Evolutionary conservation across 2,113 vertebrate species (phyloP).

Genomic region (Chascanopsetta lugubris): DNA sequence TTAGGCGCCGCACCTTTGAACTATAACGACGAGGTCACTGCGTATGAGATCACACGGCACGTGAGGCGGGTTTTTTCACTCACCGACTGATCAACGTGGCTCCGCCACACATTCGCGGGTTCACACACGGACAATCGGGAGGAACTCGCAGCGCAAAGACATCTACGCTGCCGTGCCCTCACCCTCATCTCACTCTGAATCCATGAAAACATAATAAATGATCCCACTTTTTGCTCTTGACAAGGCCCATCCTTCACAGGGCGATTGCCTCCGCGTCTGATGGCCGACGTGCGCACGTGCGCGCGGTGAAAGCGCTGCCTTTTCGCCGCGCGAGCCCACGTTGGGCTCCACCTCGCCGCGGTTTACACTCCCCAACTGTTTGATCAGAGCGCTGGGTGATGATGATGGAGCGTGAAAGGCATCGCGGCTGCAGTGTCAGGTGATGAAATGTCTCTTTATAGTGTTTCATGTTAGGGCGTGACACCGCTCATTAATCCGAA

Average conservation of each 20-base stretch:
- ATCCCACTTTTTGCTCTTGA: background rate
- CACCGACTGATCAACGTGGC: too few species aligned
- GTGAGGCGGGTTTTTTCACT: too few species aligned
- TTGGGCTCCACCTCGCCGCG: constrained; percentile 7
- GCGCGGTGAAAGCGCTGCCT: constrained; percentile 4
- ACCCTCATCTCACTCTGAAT: constrained; percentile 10
- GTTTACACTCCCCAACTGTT: constrained; percentile 26
- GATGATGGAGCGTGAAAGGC: constrained; percentile 60
- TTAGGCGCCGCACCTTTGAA: too few species aligned
- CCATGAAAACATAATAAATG: constrained; percentile 13
- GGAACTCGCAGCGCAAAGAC: too few species aligned
- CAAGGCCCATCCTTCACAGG: constrained; percentile 12
- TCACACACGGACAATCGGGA: too few species aligned
- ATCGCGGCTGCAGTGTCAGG: constrained; percentile 30
- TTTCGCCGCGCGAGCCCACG: constrained; percentile 12
- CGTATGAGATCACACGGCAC: too few species aligned
- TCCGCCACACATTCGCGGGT: too few species aligned
- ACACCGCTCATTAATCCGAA: constrained; percentile 64
- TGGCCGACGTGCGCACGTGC: background rate
- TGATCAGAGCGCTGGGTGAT: constrained; percentile 41
- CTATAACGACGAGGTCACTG: too few species aligned
- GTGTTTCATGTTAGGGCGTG: constrained; percentile 64
- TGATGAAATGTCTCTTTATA: constrained; percentile 66
- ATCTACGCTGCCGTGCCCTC: too few species aligned
- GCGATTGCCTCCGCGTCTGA: background rate